Base-by-base conservation (phyloP, 2,888 invertebrate genomes). In the Agonum fuliginosum region DNA sequence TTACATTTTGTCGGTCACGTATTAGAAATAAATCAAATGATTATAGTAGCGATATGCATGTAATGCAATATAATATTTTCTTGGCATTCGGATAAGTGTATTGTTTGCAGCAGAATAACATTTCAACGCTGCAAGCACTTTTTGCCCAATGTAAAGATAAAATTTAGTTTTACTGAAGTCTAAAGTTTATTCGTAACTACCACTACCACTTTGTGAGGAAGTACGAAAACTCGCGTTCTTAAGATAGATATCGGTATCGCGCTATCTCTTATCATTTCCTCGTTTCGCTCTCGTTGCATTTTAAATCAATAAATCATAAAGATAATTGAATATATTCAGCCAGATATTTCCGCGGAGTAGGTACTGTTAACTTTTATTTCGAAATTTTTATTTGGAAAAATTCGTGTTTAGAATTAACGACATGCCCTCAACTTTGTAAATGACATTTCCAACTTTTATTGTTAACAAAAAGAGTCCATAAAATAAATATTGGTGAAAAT, bases 401-500 rank as follows among this genome's bases (percentile, higher is more conserved):
- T 30, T 46, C 17, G 54, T 54, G 24, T 54, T 67, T 67, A 22
- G 41, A 67, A 67, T 41, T 67, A 37, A 67, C 22, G 41, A 41
- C 6, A 12, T 19, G 20, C 17, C 43, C 41, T 41, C 24, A 67
- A 67, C 67, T 67, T 67, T 67, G 12, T 22, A 67, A 43, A 67
- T 67, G 67, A 41, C 67, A 67, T 67, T 54, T 22, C 54, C 20
- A 72, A 54, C 72, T 72, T 72, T 72, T 72, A 72, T 54, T 72
- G 51, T 72, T 34, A 54, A 72, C 54, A 24, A 54, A 37, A 72
- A 72, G 72, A 30, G 19, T 17, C 72, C 12, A 72, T 72, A 51
- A 72, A 72, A 72, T 72, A 72, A 72, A 72, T 72, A 72, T 72
- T 67, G 67, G 67, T 67, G 67, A 54, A 72, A 54, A 54, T 72